Evolutionary conservation across 2,113 vertebrate species (phyloP), one percentile per base, ranked within the genome.

Genomic region (Steatornis caripensis): DNA sequence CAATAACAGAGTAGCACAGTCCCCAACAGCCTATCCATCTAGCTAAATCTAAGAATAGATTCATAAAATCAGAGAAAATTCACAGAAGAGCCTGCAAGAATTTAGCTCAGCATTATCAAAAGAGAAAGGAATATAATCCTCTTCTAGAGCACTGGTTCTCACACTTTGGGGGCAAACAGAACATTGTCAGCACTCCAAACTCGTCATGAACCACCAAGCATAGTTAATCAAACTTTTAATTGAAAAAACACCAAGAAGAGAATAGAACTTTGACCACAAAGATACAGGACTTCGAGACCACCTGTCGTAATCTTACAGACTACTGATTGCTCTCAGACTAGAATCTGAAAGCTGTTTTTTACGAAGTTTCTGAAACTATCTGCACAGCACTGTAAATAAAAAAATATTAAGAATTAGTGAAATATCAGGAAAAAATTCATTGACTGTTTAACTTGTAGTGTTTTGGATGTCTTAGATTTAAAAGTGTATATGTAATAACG

Each of bases 11-110:
- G 87, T 75, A 95, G 89, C 30, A 12, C 66, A 96, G 87, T 93
- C 92, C 92, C 70, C 95, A 92, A 93, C 95, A 97, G 97, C 74
- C 96, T 79, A 96, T 98, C 93, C 93, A 97, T 98, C 97, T 97
- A 97, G 87, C 65, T 95, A 91, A 97, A 95, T 94, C 93, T 93
- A 97, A 95, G 89, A 95, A 96, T 93, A 95, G 97, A 97, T 97
- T 97, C 95, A 97, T 95, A 97, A 97, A 98, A 98, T 97, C 90
- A 94, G 90, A 95, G 92, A 96, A 95, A 96, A 98, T 82, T 90
- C 89, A 85, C 91, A 94, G 92, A 84, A 95, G 84, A 97, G 85
- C 41, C 90, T 87, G 37, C 66, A 85, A 87, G 70, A 91, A 39
- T 71, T 82, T 90, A 68, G 82, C 80, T 93, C 39, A 36, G 45